Evolutionary conservation across 2,113 vertebrate species (phyloP).

Genomic region (Leiothrix lutea): DNA sequence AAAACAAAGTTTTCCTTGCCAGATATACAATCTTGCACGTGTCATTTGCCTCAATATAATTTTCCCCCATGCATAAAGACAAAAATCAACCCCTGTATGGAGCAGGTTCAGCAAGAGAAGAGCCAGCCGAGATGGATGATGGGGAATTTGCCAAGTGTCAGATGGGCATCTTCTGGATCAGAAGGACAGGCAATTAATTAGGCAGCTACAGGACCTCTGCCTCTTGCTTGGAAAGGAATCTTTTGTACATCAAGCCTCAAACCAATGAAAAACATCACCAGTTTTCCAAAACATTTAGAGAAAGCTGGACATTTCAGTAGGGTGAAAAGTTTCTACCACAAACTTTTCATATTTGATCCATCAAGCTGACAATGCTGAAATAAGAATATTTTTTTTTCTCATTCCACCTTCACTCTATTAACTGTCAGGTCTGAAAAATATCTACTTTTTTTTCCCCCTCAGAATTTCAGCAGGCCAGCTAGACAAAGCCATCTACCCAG

Average conservation of each 20-base stretch:
- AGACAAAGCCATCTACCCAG: background rate
- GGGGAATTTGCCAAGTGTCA: background rate
- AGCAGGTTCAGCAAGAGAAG: background rate
- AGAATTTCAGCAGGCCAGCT: background rate
- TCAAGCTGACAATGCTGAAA: background rate
- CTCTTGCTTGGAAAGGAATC: background rate
- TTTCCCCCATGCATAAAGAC: background rate
- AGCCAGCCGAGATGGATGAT: background rate
- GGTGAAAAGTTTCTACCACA: background rate
- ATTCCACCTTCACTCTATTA: background rate
- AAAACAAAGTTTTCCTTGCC: background rate
- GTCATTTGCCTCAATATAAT: background rate
- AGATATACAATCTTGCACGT: background rate
- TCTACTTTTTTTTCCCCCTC: background rate
- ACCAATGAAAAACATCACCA: background rate
- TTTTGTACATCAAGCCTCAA: background rate
- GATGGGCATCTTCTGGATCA: background rate
- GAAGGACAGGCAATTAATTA: background rate
- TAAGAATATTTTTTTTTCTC: background rate
- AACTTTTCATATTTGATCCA: background rate
- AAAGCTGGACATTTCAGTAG: background rate
- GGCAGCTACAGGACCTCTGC: background rate
- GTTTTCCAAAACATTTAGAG: background rate
- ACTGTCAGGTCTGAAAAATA: background rate
- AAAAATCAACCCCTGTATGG: background rate